Percentiles rank a stretch among this genome's conserved stretches.
Conservation (phyloP, 1,140 invertebrate species). For the Teleopsis dalmanni region DNA sequence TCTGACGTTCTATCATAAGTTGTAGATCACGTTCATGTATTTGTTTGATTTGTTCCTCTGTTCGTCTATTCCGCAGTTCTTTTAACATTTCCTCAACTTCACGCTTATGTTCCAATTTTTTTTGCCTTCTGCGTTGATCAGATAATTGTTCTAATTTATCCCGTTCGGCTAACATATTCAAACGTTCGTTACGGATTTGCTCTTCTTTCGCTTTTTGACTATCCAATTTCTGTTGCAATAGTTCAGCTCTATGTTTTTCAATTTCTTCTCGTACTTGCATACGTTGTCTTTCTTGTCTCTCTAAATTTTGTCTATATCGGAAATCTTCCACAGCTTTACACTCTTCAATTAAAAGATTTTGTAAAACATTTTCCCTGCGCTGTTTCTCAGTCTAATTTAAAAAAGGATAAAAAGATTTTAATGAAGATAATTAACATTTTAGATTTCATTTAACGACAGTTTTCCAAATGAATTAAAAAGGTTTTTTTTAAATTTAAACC, state of each 20-base stretch:
- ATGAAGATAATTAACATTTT: too few species aligned
- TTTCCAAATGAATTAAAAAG: too few species aligned
- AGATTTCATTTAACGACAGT: too few species aligned
- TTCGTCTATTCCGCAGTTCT: constrained; percentile 4
- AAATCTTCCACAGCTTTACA: constrained; percentile 10
- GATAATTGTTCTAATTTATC: constrained; percentile 16
- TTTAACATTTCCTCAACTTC: constrained; percentile 13
- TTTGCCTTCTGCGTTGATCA: constrained; percentile 13
- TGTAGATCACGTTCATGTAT: constrained; percentile 10
- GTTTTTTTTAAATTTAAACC: too few species aligned
- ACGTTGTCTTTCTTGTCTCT: constrained; percentile 7
- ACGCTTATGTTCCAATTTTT: constrained; percentile 14
- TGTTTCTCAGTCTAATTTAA: constrained; percentile 10
- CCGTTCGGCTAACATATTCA: constrained; percentile 12
- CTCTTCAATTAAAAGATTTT: constrained; percentile 8
- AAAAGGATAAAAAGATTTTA: too few species aligned
- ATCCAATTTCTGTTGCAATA: background rate
- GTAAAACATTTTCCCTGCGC: constrained; percentile 7
- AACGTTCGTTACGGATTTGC: constrained; percentile 8
- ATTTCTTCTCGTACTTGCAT: constrained; percentile 8
- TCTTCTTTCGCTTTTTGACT: constrained; percentile 3
- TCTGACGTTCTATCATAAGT: constrained; percentile 4
- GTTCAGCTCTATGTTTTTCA: constrained; percentile 8
- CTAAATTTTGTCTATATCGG: constrained; percentile 3
- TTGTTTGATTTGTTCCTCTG: constrained; percentile 1